Evolutionary conservation across 2,113 vertebrate genomes (phyloP).

Genomic region (Amblyornis subalaris): DNA sequence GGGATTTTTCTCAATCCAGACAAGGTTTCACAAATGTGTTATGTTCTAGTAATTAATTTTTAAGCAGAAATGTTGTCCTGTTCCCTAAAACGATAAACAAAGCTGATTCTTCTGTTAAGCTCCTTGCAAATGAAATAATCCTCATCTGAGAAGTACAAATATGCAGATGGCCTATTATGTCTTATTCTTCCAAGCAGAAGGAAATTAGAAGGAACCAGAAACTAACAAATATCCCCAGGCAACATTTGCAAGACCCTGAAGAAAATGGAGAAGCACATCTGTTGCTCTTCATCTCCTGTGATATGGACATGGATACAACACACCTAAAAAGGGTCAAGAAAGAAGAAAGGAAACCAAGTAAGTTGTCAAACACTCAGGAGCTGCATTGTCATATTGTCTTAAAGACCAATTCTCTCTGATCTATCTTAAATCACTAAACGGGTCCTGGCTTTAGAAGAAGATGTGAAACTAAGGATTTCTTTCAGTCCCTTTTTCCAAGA

Average conservation of each 20-base stretch:
- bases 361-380: not conserved
- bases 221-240: not conserved
- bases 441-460: not conserved
- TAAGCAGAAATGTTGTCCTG: not conserved
- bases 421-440: not conserved
- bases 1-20: not conserved
- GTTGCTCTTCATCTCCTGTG: not conserved
- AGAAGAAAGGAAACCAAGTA: not conserved
- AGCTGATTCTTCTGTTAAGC: not conserved
- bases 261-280: not conserved
- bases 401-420: not conserved
- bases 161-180: not conserved
- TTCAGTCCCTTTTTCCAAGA: not conserved
- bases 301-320: not conserved
- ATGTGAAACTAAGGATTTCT: not conserved
- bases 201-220: conserved; percentile 16
- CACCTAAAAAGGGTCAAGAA: not conserved
- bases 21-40: not conserved
- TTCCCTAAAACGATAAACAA: not conserved
- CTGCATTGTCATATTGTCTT: not conserved
- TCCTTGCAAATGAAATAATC: not conserved
- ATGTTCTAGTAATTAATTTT: not conserved
- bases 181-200: not conserved
- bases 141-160: conserved; percentile 7
- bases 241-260: not conserved